Base-by-base conservation (phyloP, 2,113 vertebrate genomes). In the Xenopus laevis region DNA sequence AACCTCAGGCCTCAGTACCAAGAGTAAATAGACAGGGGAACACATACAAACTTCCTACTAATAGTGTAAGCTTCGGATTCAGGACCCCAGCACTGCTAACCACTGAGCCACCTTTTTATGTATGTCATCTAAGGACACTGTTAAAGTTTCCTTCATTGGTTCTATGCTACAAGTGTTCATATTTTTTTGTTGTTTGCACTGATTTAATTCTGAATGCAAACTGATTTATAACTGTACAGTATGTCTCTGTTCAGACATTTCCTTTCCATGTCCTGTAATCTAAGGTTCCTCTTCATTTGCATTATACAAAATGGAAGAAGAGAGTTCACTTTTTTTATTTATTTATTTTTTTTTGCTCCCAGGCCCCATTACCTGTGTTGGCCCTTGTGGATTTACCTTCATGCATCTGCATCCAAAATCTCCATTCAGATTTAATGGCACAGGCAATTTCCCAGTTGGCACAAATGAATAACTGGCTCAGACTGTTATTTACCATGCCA, bases 401-500 rank as follows among this genome's bases (percentile, higher is more conserved):
- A 68, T 61, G 58, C 40, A 68, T 46, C 58, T 68, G 65, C 17
- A 62, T 75, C 65, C 65, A 69, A 69, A 46, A 68, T 47, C n/a
- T 75, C 23, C 57, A 60, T 68, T 74, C 64, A 75, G 58, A 69
- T 52, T 61, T 69, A 68, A 68, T 69, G 65, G 73, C 45, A 68
- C 21, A 61, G 23, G 60, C 18, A 61, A 62, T 52, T 75, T 75
- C 73, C 73, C n/a, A 46, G 65, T 75, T 68, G 73, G 65, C 73
- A 75, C 13, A 60, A 18, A 68, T 53, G 44, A 68, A 16, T 33
- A 69, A 23, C 46, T 75, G 73, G 58, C 73, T 74, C 65, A 74
- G 46, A 20, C 33, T 60, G 21, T 27, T 69, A 33, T 58, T 75
- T 69, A 45, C 46, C 20, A 18, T 68, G 65, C 73, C 65, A 75